These are phyloP conservation scores for Chrysogorgia sp. DNA, from an alignment of 92 coral and sea anemone species.

Conservation along the genomic window DNA sequence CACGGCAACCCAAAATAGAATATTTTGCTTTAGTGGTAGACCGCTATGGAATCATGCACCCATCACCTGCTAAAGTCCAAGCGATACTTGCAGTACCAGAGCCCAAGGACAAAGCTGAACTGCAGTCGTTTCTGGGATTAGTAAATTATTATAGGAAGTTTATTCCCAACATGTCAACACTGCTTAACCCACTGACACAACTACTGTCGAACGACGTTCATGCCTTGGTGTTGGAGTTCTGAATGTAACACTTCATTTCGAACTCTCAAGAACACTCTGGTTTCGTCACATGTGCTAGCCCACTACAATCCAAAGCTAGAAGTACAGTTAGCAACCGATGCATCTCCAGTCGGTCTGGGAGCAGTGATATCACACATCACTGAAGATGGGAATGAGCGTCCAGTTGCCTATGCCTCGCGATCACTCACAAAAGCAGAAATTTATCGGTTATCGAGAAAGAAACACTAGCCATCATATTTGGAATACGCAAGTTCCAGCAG, in stretches of 20 bases:
- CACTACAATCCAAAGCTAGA: neutral
- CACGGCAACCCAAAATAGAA: conserved; percentile 30
- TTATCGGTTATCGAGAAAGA: conserved; percentile 20
- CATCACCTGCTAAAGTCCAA: neutral
- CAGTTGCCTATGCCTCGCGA: conserved; percentile 24
- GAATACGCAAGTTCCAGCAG: conserved; percentile 15
- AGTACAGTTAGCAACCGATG: neutral
- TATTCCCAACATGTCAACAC: conserved; percentile 6
- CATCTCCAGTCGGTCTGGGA: neutral
- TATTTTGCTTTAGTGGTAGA: conserved; percentile 23
- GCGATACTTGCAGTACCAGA: neutral
- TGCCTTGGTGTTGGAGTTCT: conserved; percentile 8
- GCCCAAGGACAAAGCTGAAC: neutral
- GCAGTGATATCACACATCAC: conserved; percentile 6
- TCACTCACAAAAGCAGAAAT: conserved; percentile 10
- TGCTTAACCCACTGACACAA: neutral
- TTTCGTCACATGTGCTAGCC: neutral
- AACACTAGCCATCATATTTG: conserved; percentile 1
- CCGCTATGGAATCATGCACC: neutral
- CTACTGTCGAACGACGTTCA: neutral
- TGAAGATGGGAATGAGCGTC: conserved; percentile 15
- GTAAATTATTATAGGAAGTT: neutral
- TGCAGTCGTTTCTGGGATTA: conserved; percentile 3
- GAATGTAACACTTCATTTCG: neutral
- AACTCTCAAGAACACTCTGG: neutral